Evolutionary conservation across 2,888 invertebrate species (phyloP), one percentile per base, ranked within the genome.

Genomic region (Theodoxus fluviatilis): DNA sequence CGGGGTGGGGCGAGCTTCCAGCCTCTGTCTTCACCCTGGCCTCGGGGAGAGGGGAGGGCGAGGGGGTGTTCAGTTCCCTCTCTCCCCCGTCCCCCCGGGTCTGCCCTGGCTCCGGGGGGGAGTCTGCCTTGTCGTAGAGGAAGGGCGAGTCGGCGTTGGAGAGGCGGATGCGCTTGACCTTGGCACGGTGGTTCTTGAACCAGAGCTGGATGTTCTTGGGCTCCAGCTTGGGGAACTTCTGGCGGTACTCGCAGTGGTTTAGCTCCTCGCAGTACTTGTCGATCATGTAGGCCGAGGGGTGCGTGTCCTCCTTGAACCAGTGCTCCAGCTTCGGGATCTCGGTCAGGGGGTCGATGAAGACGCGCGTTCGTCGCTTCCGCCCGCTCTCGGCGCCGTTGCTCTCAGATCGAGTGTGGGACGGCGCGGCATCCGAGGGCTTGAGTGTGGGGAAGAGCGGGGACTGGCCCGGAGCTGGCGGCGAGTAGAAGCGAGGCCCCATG

Each of bases 161-260:
- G n/a, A n/a, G n/a, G 61, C 82, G 74, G 80, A 98, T 90, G 73
- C 98, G 91, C 89, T 99, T 99, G 88, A 96, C 96, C 89, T 99
- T 99, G 79, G 99, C 99, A 71, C 99, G 91, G 57, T 98, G 93
- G 87, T 99, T 99, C 88, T 98, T 98, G 89, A 98, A 99, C 99
- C 99, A 99, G 87, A 99, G 96, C 88, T 99, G 98, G 78, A 99
- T 98, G 87, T 99, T 99, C 89, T 98, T 98, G 57, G 98, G 96
- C 87, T 98, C 98, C 75, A 99, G 90, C n/a, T 95, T 92, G 0
- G 98, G 99, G 88, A 98, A 99, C 88, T 98, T 98, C 89, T 97
- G 97, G 84, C 98, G 89, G 88, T 98, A 99, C 68, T 96, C 95
- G 93, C 97, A 96, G 75, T 94, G 91, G 88, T 99, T 99, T 79